phyloP scores from a whole-genome alignment of 2,797 vertebrate species.

The Cirrhinus molitorella region DNA sequence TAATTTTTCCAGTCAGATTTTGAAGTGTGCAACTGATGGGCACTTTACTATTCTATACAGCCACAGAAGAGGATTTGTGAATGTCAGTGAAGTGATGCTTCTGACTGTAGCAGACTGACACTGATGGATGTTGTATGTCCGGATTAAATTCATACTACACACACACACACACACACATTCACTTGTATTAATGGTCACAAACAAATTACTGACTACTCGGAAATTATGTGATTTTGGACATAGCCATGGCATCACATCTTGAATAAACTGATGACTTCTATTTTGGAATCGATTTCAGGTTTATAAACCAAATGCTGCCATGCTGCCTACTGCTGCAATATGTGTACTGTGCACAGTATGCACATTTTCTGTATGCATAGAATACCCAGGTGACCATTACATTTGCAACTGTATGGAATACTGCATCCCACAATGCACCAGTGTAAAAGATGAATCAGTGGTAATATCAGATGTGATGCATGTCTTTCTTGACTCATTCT shows the following conservation, averaged over 20 bases:
- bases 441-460: conserved; percentile 11
- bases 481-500: neutral
- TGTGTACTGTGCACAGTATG: neutral
- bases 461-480: neutral
- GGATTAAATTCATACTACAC: neutral
- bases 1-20: neutral
- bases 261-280: neutral
- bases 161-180: neutral
- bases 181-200: neutral
- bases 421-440: conserved; percentile 3
- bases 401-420: neutral
- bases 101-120: neutral
- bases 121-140: neutral
- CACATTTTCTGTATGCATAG: neutral
- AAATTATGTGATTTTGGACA: neutral
- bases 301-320: neutral
- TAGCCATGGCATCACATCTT: neutral
- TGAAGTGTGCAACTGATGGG: neutral
- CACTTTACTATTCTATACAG: neutral
- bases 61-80: neutral
- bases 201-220: neutral
- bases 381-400: conserved; percentile 24
- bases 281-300: neutral
- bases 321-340: neutral
- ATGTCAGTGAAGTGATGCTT: neutral